A percentile compares a stretch with the other conserved stretches of the same genome.
Evolutionary conservation across 2,888 invertebrate genomes (phyloP).

Genomic region (Microctonus brassicae): DNA sequence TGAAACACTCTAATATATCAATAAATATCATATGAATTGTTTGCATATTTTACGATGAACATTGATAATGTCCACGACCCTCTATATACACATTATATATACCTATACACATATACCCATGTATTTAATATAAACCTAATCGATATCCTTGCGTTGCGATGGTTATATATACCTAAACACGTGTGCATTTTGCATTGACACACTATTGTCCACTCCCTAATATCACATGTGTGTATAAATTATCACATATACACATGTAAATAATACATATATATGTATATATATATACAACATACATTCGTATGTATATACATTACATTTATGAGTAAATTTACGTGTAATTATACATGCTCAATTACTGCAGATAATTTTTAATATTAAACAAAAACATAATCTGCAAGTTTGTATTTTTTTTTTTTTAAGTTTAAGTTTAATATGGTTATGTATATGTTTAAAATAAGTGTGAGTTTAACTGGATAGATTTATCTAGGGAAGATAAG

Average conservation of each 20-base stretch:
- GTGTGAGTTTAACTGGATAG: too few species aligned
- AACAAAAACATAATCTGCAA: background rate
- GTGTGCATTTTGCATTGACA: background rate
- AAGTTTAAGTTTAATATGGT: too few species aligned
- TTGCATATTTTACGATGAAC: slow-evolving; percentile 10
- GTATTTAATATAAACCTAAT: background rate
- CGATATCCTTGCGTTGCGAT: background rate
- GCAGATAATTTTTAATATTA: background rate
- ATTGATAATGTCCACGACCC: slow-evolving; percentile 3
- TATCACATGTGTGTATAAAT: too few species aligned
- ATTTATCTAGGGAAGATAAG: too few species aligned
- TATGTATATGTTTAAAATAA: too few species aligned
- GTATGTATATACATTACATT: slow-evolving; percentile 12
- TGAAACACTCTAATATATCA: too few species aligned
- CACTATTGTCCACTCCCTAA: background rate
- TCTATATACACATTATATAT: background rate
- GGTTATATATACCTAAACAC: background rate
- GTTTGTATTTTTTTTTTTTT: background rate
- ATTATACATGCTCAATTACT: slow-evolving; percentile 8
- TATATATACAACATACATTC: slow-evolving; percentile 1
- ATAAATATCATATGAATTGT: background rate
- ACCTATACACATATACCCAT: too few species aligned
- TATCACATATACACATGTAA: too few species aligned
- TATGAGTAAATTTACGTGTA: background rate
- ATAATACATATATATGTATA: too few species aligned